These are phyloP conservation scores for Zoanthus sansibaricus DNA, from an alignment of 92 coral and sea anemone species.

Conservation along the genomic window DNA sequence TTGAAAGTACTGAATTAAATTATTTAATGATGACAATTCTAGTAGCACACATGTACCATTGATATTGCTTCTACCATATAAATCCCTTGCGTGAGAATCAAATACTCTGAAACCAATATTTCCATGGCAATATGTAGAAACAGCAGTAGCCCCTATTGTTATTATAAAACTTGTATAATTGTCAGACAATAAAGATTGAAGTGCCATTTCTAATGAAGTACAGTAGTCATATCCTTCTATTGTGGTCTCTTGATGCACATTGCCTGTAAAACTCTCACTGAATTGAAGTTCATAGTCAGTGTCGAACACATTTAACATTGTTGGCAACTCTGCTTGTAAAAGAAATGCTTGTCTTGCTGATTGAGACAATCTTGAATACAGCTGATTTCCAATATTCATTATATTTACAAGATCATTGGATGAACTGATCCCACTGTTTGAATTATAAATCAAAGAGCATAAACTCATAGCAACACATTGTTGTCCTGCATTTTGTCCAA, in stretches of 20 bases:
- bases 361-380: constrained; percentile 63
- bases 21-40: constrained; percentile 52
- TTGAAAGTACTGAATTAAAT: constrained; percentile 45
- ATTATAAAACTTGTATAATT: constrained; percentile 33
- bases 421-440: constrained; percentile 38
- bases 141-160: constrained; percentile 57
- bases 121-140: constrained; percentile 50
- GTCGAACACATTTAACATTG: constrained; percentile 20
- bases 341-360: constrained; percentile 59
- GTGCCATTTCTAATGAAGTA: constrained; percentile 65
- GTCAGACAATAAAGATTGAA: constrained; percentile 56
- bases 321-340: constrained; percentile 41
- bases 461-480: too few relatives aligned
- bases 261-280: constrained; percentile 48
- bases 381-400: constrained; percentile 60
- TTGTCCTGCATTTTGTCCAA: too few relatives aligned
- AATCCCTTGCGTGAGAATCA: constrained; percentile 64
- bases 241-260: constrained; percentile 49
- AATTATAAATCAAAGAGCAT: constrained; percentile 19
- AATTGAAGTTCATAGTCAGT: constrained; percentile 29
- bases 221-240: constrained; percentile 68
- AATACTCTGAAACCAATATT: constrained; percentile 54
- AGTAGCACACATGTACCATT: constrained; percentile 65
- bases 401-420: constrained; percentile 47
- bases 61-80: constrained; percentile 58